These are phyloP conservation scores for Stegophylla sp. DNA, from an alignment of 2,888 invertebrate genomes.

Conservation along the genomic window DNA sequence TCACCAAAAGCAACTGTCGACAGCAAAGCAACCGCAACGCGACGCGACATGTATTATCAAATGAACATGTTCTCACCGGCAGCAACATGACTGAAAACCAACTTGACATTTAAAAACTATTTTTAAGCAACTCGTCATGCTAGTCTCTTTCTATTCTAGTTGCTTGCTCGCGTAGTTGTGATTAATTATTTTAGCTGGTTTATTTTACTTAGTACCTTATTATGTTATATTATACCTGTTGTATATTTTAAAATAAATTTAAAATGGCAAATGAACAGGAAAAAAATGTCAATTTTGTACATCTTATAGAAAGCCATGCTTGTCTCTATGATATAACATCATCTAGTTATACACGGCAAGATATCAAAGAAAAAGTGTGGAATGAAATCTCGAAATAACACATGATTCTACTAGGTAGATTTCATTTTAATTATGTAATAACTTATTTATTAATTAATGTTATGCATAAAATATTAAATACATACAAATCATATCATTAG, in stretches of 20 bases:
- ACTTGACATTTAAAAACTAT: background rate
- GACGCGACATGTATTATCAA: conserved; percentile 1
- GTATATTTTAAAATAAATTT: background rate
- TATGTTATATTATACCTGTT: too few species aligned
- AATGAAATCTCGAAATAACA: conserved; percentile 8
- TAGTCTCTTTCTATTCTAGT: background rate
- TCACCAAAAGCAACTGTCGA: too few species aligned
- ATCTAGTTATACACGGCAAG: background rate
- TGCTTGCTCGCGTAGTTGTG: background rate
- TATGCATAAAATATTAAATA: conserved; percentile 4
- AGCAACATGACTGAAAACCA: background rate
- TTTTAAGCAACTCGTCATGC: background rate
- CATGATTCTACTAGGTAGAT: conserved; percentile 5
- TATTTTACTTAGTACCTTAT: background rate
- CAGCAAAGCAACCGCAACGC: background rate
- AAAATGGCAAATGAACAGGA: conserved; percentile 5
- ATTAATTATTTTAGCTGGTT: background rate
- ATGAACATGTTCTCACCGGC: conserved; percentile 8
- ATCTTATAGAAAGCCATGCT: conserved; percentile 8
- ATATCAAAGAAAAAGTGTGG: conserved; percentile 20
- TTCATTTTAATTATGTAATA: background rate
- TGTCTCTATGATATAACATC: conserved; percentile 20
- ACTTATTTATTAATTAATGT: too few species aligned
- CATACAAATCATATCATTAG: background rate
- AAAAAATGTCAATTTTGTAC: conserved; percentile 1